Evolutionary conservation across 2,797 vertebrate species (phyloP), one percentile per base, ranked within the genome.

Genomic region (Xenops minutus): DNA sequence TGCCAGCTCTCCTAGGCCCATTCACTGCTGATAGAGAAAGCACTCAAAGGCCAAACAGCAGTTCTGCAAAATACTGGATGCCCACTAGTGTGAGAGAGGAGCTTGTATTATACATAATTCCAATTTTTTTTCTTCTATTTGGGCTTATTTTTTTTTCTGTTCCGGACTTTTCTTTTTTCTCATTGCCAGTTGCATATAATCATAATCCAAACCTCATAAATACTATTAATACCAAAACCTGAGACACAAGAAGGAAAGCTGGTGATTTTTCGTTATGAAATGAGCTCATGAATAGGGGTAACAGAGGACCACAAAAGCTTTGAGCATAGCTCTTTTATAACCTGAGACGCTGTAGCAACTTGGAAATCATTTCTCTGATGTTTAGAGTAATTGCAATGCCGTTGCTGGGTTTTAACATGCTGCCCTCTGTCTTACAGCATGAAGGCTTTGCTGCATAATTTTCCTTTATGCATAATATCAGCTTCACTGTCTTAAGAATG

Each of bases 81-180:
- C 67, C 74, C 18, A 18, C 74, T 76, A 41, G 34, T 82, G 80
- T 56, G 66, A 80, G 55, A 64, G 46, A 76, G 12, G 6, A 86
- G 24, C 41, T 85, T 1, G 0, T 20, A n/a, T 17, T 9, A 43
- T 4, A 3, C 0, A 0, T 56, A 78, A 73, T n/a, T 34, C 1
- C 11, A 5, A 5, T 7, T 18, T 11, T 55, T 34, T 8, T 37
- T 56, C 13, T 16, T 9, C 9, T 32, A 8, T 49, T 80, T 26
- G 34, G 6, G 4, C 4, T 46, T 51, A 10, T 8, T 39, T 52
- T 32, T 32, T 22, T 52, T 56, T 16, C n/a, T 29, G 2, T 55
- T 58, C 55, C 19, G 17, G 11, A 2, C 9, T 80, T 85, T 54
- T 36, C 43, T 26, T 27, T 67, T 82, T 83, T 48, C 63, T 73